Conservation (phyloP, 2,113 vertebrate species). For the Ptilorrhoa leucosticta region DNA sequence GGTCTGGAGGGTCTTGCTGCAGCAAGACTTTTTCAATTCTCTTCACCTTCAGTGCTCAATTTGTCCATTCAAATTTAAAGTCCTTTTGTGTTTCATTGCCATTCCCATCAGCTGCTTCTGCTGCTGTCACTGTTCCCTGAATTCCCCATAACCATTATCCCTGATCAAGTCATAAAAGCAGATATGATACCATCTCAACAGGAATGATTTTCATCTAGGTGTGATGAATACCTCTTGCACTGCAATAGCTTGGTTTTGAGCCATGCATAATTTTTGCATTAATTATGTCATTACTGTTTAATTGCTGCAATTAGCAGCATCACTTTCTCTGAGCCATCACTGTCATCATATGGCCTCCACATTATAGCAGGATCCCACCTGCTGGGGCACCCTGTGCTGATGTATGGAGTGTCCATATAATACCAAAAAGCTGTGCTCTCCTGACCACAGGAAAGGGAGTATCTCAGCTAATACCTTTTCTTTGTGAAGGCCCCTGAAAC, state of each 20-base stretch:
- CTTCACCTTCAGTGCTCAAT: not conserved
- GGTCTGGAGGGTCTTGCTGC: not conserved
- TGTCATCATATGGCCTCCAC: not conserved
- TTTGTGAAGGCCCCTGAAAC: not conserved
- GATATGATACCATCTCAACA: not conserved
- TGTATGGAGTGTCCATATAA: not conserved
- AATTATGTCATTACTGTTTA: conserved; percentile 33
- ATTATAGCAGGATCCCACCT: not conserved
- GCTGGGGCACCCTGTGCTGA: not conserved
- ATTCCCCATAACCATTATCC: not conserved
- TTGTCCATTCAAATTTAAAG: not conserved
- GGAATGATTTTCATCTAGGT: conserved; percentile 4
- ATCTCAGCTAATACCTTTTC: not conserved
- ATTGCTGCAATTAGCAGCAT: conserved; percentile 40
- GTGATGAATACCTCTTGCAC: conserved; percentile 3
- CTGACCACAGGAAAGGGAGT: not conserved
- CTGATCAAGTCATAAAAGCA: not conserved
- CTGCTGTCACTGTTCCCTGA: not conserved
- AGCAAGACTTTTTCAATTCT: not conserved
- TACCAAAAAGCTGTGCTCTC: not conserved
- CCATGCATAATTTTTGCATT: conserved; percentile 54
- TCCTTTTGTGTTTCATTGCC: not conserved
- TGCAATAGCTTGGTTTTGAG: conserved; percentile 5
- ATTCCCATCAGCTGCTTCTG: not conserved
- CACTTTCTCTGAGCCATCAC: conserved; percentile 23